These are phyloP conservation scores for Eueides isabella DNA, from an alignment of 1,140 invertebrate species.

Conservation along the genomic window DNA sequence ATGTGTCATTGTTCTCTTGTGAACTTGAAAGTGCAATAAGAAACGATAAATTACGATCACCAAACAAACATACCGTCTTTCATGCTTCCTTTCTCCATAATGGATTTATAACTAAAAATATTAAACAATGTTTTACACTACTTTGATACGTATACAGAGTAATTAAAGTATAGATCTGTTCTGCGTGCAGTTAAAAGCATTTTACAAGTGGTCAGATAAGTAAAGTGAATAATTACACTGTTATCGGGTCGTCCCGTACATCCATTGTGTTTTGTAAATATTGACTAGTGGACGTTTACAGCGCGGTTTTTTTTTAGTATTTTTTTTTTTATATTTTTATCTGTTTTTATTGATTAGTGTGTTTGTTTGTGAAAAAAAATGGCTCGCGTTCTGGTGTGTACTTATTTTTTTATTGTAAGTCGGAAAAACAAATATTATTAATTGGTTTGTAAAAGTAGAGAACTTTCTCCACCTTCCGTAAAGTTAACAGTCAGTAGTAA, in stretches of 20 bases:
- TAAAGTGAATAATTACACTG: conserved; percentile 27
- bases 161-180: neutral
- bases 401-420: neutral
- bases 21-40: neutral
- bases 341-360: neutral
- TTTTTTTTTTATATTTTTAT: neutral
- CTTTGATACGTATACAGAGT: conserved; percentile 10
- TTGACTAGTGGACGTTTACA: neutral
- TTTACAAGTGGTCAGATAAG: conserved; percentile 28
- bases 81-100: neutral
- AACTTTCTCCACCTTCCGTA: too few relatives aligned
- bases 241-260: conserved; percentile 25
- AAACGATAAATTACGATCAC: neutral
- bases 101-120: neutral
- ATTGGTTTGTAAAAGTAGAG: too few relatives aligned
- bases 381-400: neutral
- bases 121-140: neutral
- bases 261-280: neutral
- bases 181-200: neutral
- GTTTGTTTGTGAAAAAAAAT: conserved; percentile 12
- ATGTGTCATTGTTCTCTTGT: neutral
- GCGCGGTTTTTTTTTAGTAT: neutral
- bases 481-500: too few relatives aligned
- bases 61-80: neutral
- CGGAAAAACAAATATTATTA: too few relatives aligned